Evolutionary conservation across 2,888 invertebrate species (phyloP).

Genomic region (Neuroscelio doddi): DNA sequence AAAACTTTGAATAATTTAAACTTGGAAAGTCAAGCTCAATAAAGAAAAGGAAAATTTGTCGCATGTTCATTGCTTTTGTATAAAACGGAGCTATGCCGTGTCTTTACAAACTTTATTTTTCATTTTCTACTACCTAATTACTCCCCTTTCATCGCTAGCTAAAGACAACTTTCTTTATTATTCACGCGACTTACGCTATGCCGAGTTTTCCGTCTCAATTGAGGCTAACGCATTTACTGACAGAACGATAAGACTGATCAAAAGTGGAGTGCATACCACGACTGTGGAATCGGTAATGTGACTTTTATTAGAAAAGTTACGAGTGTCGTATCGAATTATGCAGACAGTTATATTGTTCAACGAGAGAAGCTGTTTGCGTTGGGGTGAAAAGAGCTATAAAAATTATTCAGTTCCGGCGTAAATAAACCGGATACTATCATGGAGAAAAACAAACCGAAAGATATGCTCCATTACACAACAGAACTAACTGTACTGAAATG

Average conservation of each 20-base stretch:
- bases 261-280: constrained; percentile 13
- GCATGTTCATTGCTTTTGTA: no score
- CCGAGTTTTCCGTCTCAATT: constrained; percentile 27
- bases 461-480: no score
- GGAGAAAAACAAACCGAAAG: no score
- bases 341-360: constrained; percentile 49
- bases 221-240: constrained; percentile 23
- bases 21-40: constrained; percentile 6
- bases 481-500: no score
- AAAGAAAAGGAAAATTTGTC: no score
- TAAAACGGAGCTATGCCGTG: no score
- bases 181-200: constrained; percentile 24
- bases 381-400: no score
- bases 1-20: constrained; percentile 4
- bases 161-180: constrained; percentile 36
- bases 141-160: constrained; percentile 15
- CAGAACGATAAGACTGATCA: constrained; percentile 18
- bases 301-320: constrained; percentile 61
- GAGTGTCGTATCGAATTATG: constrained; percentile 52
- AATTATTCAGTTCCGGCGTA: no score
- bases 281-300: constrained; percentile 30
- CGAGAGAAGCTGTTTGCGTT: no score
- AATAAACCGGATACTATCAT: no score
- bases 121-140: constrained; percentile 32
- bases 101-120: no score